Evolutionary conservation across 2,888 invertebrate genomes (phyloP).

Genomic region (Agelastica alni): DNA sequence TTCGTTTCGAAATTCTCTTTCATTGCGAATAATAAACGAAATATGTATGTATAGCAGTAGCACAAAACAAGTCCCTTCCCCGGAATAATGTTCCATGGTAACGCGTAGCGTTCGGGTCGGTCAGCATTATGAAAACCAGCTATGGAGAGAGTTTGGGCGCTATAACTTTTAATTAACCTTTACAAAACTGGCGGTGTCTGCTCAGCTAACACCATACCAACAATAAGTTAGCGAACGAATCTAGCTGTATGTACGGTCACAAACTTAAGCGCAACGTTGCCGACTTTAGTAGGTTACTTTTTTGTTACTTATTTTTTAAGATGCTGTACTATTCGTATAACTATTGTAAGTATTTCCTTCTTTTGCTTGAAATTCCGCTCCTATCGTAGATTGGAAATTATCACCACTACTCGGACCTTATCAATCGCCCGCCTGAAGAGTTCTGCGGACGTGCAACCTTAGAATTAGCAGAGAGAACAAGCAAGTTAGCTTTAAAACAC

Average conservation of each 20-base stretch:
- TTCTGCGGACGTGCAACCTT: no score
- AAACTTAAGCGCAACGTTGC: not conserved
- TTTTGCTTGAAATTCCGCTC: not conserved
- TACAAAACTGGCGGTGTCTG: conserved; percentile 1
- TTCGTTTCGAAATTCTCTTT: not conserved
- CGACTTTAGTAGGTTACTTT: not conserved
- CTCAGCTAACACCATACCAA: not conserved
- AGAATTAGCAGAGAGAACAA: not conserved
- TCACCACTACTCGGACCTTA: no score
- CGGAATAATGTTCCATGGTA: conserved; percentile 13
- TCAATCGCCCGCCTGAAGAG: no score
- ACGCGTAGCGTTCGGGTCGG: conserved; percentile 11
- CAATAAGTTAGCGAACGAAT: not conserved
- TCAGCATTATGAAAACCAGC: conserved; percentile 15
- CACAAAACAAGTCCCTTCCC: not conserved
- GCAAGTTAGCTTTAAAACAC: no score
- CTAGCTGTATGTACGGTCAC: not conserved
- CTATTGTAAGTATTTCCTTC: no score
- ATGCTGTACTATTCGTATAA: no score
- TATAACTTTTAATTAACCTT: conserved; percentile 20
- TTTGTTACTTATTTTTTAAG: no score
- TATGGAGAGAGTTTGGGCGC: conserved; percentile 12
- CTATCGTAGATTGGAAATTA: no score
- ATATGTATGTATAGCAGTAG: not conserved
- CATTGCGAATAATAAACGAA: not conserved